A percentile compares a stretch with the other conserved stretches of the same genome.
Evolutionary conservation across 2,113 vertebrate genomes (phyloP).

Genomic region (Acanthisitta chloris): DNA sequence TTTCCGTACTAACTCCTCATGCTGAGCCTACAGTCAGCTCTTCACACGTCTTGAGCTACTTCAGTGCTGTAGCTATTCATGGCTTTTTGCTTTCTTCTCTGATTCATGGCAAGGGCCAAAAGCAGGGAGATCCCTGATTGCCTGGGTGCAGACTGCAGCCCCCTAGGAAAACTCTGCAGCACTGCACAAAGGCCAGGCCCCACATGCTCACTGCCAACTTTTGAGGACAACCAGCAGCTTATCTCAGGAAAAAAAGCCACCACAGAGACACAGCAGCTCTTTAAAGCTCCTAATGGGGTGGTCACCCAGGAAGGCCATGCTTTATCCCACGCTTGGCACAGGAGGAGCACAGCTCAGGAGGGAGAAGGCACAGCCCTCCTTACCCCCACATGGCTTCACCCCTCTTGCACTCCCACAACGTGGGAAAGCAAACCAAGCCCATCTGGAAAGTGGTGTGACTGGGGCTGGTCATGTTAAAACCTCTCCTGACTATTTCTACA

Average conservation of each 20-base stretch:
- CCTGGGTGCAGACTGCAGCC: background rate
- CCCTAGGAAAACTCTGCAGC: background rate
- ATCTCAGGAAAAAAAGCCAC: background rate
- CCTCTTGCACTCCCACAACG: background rate
- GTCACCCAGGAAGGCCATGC: background rate
- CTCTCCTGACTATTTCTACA: constrained; percentile 27
- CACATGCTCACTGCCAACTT: background rate
- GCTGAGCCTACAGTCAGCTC: background rate
- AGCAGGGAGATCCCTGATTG: background rate
- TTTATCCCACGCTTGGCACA: background rate
- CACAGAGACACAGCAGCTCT: background rate
- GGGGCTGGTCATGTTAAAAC: background rate
- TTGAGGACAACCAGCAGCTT: background rate
- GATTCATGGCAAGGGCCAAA: background rate
- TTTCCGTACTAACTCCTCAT: rapidly evolving
- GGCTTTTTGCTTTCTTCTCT: background rate
- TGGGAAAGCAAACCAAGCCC: background rate
- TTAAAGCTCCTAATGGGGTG: background rate
- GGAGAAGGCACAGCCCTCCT: background rate
- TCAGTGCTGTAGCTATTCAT: background rate
- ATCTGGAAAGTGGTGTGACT: background rate
- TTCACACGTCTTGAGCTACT: background rate
- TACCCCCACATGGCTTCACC: rapidly evolving
- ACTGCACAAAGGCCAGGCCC: background rate
- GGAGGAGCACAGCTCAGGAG: background rate